phyloP scores from a whole-genome alignment of 1,140 invertebrate genomes.

The Gryon sp. region DNA sequence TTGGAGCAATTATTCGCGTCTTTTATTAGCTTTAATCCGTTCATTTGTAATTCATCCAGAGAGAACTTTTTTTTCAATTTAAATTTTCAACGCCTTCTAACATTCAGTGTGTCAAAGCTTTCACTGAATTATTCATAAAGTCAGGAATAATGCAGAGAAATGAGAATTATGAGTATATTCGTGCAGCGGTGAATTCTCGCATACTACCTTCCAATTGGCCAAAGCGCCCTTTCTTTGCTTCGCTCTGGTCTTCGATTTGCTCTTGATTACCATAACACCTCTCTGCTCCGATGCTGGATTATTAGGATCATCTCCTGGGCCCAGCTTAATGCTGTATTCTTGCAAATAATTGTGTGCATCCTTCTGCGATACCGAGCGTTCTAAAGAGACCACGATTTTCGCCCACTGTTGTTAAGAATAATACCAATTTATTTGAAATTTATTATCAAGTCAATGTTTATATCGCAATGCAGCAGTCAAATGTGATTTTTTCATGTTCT shows the following conservation, averaged over 20 bases:
- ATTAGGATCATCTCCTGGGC: slow-evolving; percentile 88
- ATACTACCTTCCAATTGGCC: slow-evolving; percentile 95
- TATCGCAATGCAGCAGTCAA: background rate
- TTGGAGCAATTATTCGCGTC: slow-evolving; percentile 43
- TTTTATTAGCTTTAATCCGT: slow-evolving; percentile 57
- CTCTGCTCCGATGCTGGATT: slow-evolving; percentile 87
- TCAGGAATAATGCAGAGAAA: slow-evolving; percentile 55
- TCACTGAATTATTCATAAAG: slow-evolving; percentile 61
- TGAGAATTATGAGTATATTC: slow-evolving; percentile 62
- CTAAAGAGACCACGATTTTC: slow-evolving; percentile 97
- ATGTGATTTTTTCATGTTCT: background rate
- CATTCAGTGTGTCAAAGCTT: slow-evolving; percentile 55
- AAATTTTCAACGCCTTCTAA: slow-evolving; percentile 58
- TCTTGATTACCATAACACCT: slow-evolving; percentile 98
- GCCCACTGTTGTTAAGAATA: slow-evolving; percentile 87
- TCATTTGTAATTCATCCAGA: slow-evolving; percentile 51
- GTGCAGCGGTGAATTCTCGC: slow-evolving; percentile 45
- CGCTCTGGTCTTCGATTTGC: slow-evolving; percentile 96
- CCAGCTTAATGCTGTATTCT: slow-evolving; percentile 96
- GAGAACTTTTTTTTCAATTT: slow-evolving; percentile 55
- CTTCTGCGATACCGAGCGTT: slow-evolving; percentile 93
- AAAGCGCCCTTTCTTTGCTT: slow-evolving; percentile 98
- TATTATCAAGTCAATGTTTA: slow-evolving; percentile 2
- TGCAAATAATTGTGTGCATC: slow-evolving; percentile 94
- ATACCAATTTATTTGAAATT: slow-evolving; percentile 37